Evolutionary conservation across 2,888 invertebrate species (phyloP).

Genomic region (Strigamia crassipes): DNA sequence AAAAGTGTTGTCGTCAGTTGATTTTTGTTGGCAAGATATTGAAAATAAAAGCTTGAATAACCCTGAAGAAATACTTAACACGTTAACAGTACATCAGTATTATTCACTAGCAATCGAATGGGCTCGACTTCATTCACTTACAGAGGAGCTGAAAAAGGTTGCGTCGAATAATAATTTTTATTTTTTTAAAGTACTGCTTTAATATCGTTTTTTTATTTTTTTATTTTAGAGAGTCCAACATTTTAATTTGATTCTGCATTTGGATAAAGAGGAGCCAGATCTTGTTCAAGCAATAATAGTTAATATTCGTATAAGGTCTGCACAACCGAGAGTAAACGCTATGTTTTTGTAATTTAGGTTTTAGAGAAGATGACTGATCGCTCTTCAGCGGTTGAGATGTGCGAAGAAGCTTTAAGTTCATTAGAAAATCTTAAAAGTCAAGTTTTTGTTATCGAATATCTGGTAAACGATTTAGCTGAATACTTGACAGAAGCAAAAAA

Average conservation of each 20-base stretch:
- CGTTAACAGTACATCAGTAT: not conserved
- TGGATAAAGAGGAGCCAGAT: slow-evolving; percentile 7
- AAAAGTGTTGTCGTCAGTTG: not conserved
- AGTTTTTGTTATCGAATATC: not conserved
- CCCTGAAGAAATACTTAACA: not conserved
- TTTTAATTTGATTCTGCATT: not conserved
- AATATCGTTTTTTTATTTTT: not conserved
- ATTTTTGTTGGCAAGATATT: slow-evolving; percentile 9
- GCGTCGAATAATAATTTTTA: not conserved
- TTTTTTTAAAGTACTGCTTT: not conserved
- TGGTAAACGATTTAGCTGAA: not conserved
- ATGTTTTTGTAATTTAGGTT: not conserved
- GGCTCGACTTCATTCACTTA: not conserved
- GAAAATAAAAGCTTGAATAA: slow-evolving; percentile 7
- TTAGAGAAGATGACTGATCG: not conserved
- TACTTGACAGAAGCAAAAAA: not conserved
- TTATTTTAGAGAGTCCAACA: not conserved
- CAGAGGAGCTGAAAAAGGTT: not conserved
- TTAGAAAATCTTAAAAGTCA: not conserved
- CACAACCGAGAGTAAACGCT: not conserved
- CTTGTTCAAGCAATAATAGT: not conserved
- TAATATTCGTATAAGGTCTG: not conserved
- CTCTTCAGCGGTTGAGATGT: not conserved
- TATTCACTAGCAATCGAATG: not conserved
- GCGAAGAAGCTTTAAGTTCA: not conserved